Evolutionary conservation across 2,113 vertebrate genomes (phyloP), one percentile per base, ranked within the genome.

Genomic region (Corythoichthys haematopterus): DNA sequence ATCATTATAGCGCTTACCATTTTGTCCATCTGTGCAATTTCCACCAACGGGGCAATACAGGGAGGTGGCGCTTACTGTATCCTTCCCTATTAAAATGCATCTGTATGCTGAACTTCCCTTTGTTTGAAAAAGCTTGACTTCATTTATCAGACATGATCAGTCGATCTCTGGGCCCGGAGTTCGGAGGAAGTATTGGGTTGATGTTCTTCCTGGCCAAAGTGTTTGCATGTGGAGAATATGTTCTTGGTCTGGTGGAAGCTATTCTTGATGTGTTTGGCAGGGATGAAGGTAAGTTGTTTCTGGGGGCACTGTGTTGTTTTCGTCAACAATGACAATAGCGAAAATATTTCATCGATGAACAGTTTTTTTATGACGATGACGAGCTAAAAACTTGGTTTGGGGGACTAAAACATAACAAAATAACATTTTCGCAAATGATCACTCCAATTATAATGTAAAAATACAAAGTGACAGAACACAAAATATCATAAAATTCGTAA

Each of bases 151-250:
- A 94, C 77, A 96, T 97, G 95, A 96, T 97, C 83, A 96, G 94
- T 40, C 90, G 95, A 1, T 95, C 94, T 0, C 83, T 97, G 75
- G 95, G 95, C 5, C 95, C 95, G 0, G 95, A 97, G 86, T 95
- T 97, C 5, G 95, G 95, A 3, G 95, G 95, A 60, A 95, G 95
- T 79, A 96, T 97, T 0, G 95, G 95, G n/a, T 89, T 97, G 51
- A 96, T 97, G 94, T 96, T 96, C 88, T 97, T 92, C 85, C 69
- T 97, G 71, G 95, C 95, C 55, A 97, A 97, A 16, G 93, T 96
- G 58, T 96, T 90, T 48, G 93, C 93, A 1, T 96, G 95, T 75
- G 95, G 94, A 0, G 94, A 95, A 10, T 97, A 94, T 33, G 88
- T 97, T 13, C 91, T 97, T 8, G 95, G 95, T 3, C 91, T 97